Percentiles rank a stretch among this genome's conserved stretches.
Evolutionary conservation across 2,113 vertebrate genomes (phyloP).

Genomic region (Scopus umbretta): DNA sequence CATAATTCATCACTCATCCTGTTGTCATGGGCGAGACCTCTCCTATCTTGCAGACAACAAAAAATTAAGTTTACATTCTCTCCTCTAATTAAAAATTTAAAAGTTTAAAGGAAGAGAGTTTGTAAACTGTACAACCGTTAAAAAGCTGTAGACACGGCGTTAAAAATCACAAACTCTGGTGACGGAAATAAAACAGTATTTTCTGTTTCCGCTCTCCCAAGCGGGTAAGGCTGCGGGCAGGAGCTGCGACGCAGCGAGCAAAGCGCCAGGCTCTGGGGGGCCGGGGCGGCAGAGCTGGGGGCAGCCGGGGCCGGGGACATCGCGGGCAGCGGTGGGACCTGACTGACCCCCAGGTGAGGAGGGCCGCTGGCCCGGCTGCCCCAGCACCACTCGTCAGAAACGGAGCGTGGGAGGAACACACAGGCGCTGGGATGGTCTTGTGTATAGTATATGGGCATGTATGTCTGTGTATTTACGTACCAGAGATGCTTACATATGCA

Average conservation of each 20-base stretch:
- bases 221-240: background rate
- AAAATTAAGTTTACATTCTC: constrained; percentile 47
- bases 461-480: too few species aligned
- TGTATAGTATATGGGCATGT: accelerated
- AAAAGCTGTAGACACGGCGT: background rate
- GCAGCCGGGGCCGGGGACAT: accelerated
- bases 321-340: accelerated
- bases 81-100: constrained; percentile 58
- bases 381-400: accelerated
- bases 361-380: accelerated
- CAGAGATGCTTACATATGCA: accelerated
- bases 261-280: accelerated
- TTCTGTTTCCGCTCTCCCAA: background rate
- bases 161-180: background rate
- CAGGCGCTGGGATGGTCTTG: background rate
- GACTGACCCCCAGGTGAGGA: accelerated
- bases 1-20: constrained; percentile 61
- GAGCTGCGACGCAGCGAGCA: background rate
- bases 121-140: background rate
- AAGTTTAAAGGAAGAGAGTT: constrained; percentile 9
- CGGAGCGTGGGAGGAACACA: accelerated
- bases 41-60: constrained; percentile 12
- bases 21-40: constrained; percentile 43
- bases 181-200: background rate
- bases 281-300: accelerated